Evolutionary conservation across 92 coral and sea anemone species (phyloP), one percentile per base, ranked within the genome.

Genomic region (Epizoanthus illoricatus): DNA sequence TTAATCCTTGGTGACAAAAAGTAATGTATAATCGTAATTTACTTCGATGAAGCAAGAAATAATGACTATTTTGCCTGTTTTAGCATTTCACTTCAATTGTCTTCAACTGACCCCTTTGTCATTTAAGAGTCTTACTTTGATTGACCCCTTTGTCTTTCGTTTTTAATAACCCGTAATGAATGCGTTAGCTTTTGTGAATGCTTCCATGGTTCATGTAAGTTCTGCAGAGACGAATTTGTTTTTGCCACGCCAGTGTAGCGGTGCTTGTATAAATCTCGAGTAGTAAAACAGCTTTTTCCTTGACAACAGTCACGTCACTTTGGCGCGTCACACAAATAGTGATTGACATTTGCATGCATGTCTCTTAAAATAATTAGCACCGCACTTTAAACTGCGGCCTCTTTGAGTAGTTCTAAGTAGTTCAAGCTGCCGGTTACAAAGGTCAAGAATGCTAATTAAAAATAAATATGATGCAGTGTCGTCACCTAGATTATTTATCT

Each of bases 391-490:
- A 68, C 49, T 2, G 73, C 73, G 73, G 73, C 47, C 73, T 68
- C 73, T 68, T 68, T 68, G 73, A 68, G 52, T 68, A 19, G 12
- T 39, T 68, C 21, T 68, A 68, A 66, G 71, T 66, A 66, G 45
- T 23, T 11, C 17, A 23, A 66, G 47, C 42, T 11, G 12, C 71
- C 41, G 71, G 33, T 66, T 41, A 66, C 71, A 66, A 66, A 68
- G 73, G 73, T 68, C 73, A 68, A 68, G 52, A 15, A 68, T 10
- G 23, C 20, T 68, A 68, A 68, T 68, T 68, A 15, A 39, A 61
- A 61, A 61, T 18, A 61, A 61, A 3, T 20, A 18, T 4, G 65
- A 20, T 61, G 7, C 39, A 6, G 73, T 33, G 28, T 13, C 43
- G 18, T 18, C 20, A 33, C 28, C n/a, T n/a, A 13, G 71, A 5